Evolutionary conservation across 2,888 invertebrate genomes (phyloP).

Genomic region (Spatulosminthurus flaviceps): DNA sequence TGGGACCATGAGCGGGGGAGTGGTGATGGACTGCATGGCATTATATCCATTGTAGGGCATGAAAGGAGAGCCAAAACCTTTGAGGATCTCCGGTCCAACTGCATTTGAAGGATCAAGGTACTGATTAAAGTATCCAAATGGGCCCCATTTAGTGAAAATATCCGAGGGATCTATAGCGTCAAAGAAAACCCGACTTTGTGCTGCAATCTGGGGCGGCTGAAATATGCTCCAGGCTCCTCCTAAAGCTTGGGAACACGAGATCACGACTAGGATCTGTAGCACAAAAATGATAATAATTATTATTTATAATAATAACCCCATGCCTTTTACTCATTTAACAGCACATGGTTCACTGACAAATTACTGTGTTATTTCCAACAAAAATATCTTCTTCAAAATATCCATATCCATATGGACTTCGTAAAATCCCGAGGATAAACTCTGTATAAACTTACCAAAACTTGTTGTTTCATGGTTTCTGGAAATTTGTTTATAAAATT

Average conservation of each 20-base stretch:
- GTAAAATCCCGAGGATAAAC: too few relatives aligned
- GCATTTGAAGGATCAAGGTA: constrained; percentile 42
- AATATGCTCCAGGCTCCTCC: not conserved
- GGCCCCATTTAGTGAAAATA: constrained; percentile 38
- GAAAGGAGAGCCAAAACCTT: constrained; percentile 44
- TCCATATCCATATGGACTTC: too few relatives aligned
- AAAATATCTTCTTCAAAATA: too few relatives aligned
- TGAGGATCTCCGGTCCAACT: constrained; percentile 46
- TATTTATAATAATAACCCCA: too few relatives aligned
- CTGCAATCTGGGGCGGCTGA: not conserved
- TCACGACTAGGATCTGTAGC: not conserved
- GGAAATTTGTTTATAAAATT: too few relatives aligned
- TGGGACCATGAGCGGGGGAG: constrained; percentile 37
- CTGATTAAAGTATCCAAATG: constrained; percentile 46
- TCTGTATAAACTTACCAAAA: too few relatives aligned
- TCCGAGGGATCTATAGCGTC: constrained; percentile 19
- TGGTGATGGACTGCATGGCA: constrained; percentile 23
- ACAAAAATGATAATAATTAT: not conserved
- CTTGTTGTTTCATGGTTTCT: too few relatives aligned
- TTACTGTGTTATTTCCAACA: too few relatives aligned
- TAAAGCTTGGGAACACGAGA: not conserved
- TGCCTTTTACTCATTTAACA: too few relatives aligned
- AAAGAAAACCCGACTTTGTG: constrained; percentile 23
- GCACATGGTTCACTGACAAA: too few relatives aligned
- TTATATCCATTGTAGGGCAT: constrained; percentile 44